A percentile compares a stretch with the other conserved stretches of the same genome.
Evolutionary conservation across 2,797 vertebrate species (phyloP).

Genomic region (Sparus aurata): DNA sequence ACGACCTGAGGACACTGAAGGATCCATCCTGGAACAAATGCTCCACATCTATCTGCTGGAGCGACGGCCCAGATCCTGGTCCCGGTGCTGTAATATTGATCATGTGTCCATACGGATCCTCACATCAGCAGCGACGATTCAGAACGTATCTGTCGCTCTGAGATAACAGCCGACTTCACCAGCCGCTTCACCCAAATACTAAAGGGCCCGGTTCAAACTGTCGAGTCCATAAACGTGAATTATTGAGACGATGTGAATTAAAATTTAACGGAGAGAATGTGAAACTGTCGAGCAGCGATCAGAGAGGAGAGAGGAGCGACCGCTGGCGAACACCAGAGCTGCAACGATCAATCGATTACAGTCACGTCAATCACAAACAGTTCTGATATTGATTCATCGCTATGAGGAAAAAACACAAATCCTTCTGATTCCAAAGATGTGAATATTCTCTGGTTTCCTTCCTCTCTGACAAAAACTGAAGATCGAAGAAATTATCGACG

Average conservation of each 20-base stretch:
- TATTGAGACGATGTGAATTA: constrained; percentile 1
- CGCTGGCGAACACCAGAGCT: too few relatives aligned
- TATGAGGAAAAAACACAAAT: too few relatives aligned
- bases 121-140: neutral
- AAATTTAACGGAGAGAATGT: neutral
- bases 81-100: neutral
- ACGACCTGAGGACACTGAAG: neutral
- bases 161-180: neutral
- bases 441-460: too few relatives aligned
- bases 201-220: neutral
- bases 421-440: too few relatives aligned
- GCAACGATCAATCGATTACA: too few relatives aligned
- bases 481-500: too few relatives aligned
- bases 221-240: neutral
- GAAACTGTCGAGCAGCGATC: neutral
- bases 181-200: neutral
- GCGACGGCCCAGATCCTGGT: neutral
- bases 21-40: too few relatives aligned
- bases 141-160: neutral
- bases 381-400: too few relatives aligned
- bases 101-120: neutral
- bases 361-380: too few relatives aligned
- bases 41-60: too few relatives aligned
- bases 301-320: neutral
- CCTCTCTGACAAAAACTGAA: too few relatives aligned